Conservation (phyloP, 2,797 vertebrate genomes). For the Heteromormyrus szaboi region DNA sequence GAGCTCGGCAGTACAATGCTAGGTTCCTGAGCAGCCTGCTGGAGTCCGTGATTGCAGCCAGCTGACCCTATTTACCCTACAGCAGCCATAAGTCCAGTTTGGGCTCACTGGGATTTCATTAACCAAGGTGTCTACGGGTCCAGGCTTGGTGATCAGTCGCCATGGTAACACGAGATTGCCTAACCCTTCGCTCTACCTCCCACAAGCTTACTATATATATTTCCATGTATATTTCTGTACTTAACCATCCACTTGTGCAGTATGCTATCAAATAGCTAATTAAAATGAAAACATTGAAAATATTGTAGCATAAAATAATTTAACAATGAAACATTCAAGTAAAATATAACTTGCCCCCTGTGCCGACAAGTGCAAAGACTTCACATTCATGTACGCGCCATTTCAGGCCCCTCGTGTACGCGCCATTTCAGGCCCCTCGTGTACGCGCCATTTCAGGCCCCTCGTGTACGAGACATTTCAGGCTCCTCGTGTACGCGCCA, state of each 20-base stretch:
- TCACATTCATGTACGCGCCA: neutral
- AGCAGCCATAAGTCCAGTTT: neutral
- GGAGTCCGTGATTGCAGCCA: neutral
- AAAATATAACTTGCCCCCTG: neutral
- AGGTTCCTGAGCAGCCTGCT: neutral
- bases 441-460: neutral
- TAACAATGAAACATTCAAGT: neutral
- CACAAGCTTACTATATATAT: neutral
- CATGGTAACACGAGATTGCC: neutral
- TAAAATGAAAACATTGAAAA: neutral
- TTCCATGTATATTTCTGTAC: neutral
- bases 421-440: neutral
- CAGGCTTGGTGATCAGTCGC: neutral
- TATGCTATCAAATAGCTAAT: neutral
- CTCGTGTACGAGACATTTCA: neutral
- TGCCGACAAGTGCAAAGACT: neutral
- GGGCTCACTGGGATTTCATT: neutral
- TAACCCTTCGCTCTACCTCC: neutral
- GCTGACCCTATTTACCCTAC: neutral
- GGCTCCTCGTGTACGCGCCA: neutral
- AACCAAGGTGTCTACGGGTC: neutral
- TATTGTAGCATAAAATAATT: neutral
- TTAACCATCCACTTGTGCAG: neutral
- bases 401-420: too few species aligned
- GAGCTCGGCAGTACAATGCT: neutral